Base-by-base conservation (phyloP, 1,140 invertebrate genomes). In the Trissolcus basalis region DNA sequence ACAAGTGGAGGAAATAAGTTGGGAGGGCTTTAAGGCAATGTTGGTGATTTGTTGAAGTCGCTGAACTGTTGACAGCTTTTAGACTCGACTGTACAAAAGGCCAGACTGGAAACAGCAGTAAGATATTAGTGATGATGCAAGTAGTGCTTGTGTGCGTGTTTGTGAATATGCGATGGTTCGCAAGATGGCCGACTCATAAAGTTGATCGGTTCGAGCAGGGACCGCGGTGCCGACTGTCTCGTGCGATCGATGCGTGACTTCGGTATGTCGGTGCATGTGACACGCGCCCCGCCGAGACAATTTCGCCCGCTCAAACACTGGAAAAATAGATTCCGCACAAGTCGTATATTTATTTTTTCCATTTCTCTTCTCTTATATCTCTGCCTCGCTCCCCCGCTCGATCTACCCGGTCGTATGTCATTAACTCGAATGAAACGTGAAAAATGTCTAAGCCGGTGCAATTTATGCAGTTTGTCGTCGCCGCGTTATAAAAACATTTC, bases 181-280 rank as follows among this genome's bases (percentile, higher is more conserved):
- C 80, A 87, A 87, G 83, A 87, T 87, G 86, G 85, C 86, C 82
- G 85, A 83, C 84, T 87, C 85, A 85, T 86, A 86, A 87, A 86
- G 81, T 85, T 78, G 78, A 78, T 79, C 73, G 78, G 74, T 64
- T 77, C 80, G 73, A 78, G 78, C 78, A 27, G 36, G 78, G 80
- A 79, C 77, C 74, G 80, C 76, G 76, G 74, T 77, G 79, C 68
- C 60, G 72, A 74, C 72, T 77, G 69, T 72, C 74, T 77, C 64
- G 74, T 27, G 59, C 82, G 85, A 85, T 86, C 85, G 85, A 85
- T 85, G 80, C 77, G 81, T 82, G 80, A 71, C 80, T 83, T 80
- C 58, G 72, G 79, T 78, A 81, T 82, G 80, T 75, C 77, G 44
- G 60, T 69, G 59, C 64, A 53, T 64, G 72, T 64, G 64, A 75